A percentile compares a stretch with the other conserved stretches of the same genome.
These are phyloP conservation scores for Glossophaga mutica DNA, from an alignment of 2,797 vertebrate species.

Conservation along the genomic window DNA sequence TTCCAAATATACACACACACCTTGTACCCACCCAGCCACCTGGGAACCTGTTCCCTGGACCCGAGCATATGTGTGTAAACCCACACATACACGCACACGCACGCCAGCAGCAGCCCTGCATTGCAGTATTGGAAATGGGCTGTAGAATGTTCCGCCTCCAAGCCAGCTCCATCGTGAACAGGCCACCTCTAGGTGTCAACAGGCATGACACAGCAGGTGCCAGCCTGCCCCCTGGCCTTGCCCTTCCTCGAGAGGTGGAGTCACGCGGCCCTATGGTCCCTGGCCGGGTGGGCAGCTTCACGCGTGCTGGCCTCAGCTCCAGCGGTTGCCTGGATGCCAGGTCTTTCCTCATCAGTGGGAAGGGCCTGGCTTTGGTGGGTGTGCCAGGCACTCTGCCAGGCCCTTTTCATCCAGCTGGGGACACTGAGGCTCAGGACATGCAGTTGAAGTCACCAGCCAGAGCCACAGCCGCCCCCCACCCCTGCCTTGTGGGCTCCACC, in stretches of 20 bases:
- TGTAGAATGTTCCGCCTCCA: not conserved
- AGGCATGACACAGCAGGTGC: not conserved
- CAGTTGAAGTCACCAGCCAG: not conserved
- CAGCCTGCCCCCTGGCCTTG: not conserved
- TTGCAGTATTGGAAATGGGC: no score
- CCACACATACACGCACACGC: accelerated
- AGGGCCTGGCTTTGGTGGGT: not conserved
- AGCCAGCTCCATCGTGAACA: not conserved
- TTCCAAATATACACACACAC: not conserved
- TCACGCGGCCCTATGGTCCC: accelerated
- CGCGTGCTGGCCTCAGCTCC: not conserved
- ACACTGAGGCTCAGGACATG: not conserved
- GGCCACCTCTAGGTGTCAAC: not conserved
- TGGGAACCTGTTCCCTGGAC: no score
- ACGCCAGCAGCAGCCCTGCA: not conserved
- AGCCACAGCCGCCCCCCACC: not conserved
- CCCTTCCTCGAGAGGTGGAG: not conserved
- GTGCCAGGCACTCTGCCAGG: not conserved
- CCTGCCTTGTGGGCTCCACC: no score
- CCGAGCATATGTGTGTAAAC: accelerated
- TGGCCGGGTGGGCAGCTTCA: not conserved
- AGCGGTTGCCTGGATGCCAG: accelerated
- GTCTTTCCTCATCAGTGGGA: not conserved
- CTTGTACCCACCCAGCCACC: not conserved
- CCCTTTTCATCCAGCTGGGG: not conserved